These are phyloP conservation scores for Gadus macrocephalus DNA, from an alignment of 2,113 vertebrate genomes.

Conservation along the genomic window DNA sequence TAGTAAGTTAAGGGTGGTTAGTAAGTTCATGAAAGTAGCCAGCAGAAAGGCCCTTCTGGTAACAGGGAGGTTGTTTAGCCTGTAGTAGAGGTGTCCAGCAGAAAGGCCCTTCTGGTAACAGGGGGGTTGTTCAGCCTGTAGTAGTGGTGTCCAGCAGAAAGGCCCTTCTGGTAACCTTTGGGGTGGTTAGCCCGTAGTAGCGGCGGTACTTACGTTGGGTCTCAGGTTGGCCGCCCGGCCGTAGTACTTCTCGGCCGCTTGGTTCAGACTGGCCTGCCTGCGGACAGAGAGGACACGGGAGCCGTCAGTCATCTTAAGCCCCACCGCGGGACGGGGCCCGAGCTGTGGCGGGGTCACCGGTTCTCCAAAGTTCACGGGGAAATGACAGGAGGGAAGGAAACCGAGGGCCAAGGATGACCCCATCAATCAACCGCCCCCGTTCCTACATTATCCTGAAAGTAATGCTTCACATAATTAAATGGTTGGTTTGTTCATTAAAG, in stretches of 20 bases:
- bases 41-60: too few species aligned
- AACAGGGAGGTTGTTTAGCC: too few species aligned
- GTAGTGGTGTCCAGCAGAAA: conserved; percentile 15
- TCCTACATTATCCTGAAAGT: too few species aligned
- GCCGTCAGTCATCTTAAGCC: conserved; percentile 61
- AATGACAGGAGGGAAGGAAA: conserved; percentile 38
- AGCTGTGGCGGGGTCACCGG: conserved; percentile 46
- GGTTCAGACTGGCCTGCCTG: conserved; percentile 96
- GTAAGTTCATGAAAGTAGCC: too few species aligned
- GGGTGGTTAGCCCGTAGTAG: conserved; percentile 20
- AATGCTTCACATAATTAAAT: too few species aligned
- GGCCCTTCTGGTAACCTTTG: neutral
- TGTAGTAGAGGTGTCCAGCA: conserved; percentile 34
- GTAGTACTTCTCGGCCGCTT: conserved; percentile 93
- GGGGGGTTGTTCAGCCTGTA: too few species aligned
- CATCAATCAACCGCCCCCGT: neutral
- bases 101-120: too few species aligned
- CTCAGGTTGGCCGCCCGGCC: conserved; percentile 87
- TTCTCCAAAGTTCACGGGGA: conserved; percentile 51
- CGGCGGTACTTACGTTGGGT: conserved; percentile 87
- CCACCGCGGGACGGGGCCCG: conserved; percentile 50
- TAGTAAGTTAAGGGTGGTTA: too few species aligned
- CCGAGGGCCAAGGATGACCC: conserved; percentile 28
- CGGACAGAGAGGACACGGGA: conserved; percentile 52
- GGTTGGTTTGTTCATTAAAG: too few species aligned